Base-by-base conservation (phyloP, 1,140 invertebrate species). In the Colletes latitarsis region DNA sequence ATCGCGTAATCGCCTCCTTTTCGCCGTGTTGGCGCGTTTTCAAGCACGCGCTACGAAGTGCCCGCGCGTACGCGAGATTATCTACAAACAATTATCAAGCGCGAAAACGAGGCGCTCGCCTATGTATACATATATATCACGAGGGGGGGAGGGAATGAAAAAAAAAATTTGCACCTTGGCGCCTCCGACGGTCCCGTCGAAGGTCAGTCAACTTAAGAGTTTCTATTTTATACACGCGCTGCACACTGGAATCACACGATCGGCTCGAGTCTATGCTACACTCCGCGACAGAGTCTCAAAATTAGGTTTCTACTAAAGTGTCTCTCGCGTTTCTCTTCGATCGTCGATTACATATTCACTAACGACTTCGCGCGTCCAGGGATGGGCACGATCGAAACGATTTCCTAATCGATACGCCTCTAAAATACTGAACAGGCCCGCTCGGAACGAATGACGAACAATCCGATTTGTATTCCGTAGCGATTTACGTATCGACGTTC, bases 171-270 rank as follows among this genome's bases (percentile, higher is more conserved):
- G 77, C 57, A 55, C 68, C 46, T 52, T 73, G 46, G 62, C 71
- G 73, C 78, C 78, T 58, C 58, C 71, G 72, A 67, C 52, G 68
- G 52, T 72, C 49, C 41, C 64, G 52, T 57, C 66, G 52, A 81
- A 75, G 68, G 52, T 41, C 57, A 69, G 73, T 81, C 68, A 77
- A 68, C 73, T 84, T 85, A 71, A n/a, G 53, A 84, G 80, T 81
- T 80, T 60, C 82, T 84, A 85, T 58, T 77, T 85, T 85, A 81
- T 60, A 85, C 83, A 84, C 62, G 62, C 52, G 62, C 49, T 46
- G 17, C 77, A 43, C 60, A 46, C 60, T 46, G 68, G 10, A 55
- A 73, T 73, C 69, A 39, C 52, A 41, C 69, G 15, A 39, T 46
- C n/a, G 6, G 55, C 19, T 83, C 77, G 77, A 74, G 8, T 67